Base-by-base conservation (phyloP, 2,797 vertebrate genomes). In the Podarcis siculus region DNA sequence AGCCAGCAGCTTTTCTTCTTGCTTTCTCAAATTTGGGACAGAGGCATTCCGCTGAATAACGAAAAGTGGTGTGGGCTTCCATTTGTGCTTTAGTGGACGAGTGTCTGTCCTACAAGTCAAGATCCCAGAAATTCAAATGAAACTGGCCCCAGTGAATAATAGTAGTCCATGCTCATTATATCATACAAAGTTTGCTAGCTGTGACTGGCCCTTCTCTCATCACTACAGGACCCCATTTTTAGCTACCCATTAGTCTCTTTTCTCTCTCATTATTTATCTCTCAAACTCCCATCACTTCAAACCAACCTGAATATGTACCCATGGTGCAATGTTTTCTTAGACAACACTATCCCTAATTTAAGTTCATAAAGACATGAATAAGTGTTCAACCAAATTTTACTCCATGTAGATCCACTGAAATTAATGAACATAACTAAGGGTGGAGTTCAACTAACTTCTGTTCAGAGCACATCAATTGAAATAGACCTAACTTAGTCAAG, bases 1-100 rank as follows among this genome's bases (percentile, higher is more conserved):
- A 87, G 98, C 98, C 73, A 99, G 98, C 94, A 99, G 96, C 92
- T 98, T 98, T 94, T 99, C 98, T 86, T 98, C 98, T 39, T 99
- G 98, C 32, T 97, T 98, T 79, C 99, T 98, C 92, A 99, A 98
- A 96, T 99, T 99, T 89, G 99, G 99, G 87, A 99, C 99, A 0
- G 99, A 99, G 7, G 99, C 99, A 88, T 99, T 99, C 78, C 99
- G 97, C 90, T 99, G 98, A 89, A 99, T 98, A 61, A 99, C 98
- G 0, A 99, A 97, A 94, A 99, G 97, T 58, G 99, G 98, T 5
- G 98, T 99, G 0, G 99, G 99, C 91, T 98, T 97, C 99, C 99
- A 99, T 81, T 99, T 98, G 72, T 99, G 98, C 95, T 98, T 98
- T 90, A 99, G 95, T 0, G 99, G 99, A 17, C 99, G 98, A 0